Evolutionary conservation across 2,888 invertebrate species (phyloP), one percentile per base, ranked within the genome.

Genomic region (Phorcus lineatus): DNA sequence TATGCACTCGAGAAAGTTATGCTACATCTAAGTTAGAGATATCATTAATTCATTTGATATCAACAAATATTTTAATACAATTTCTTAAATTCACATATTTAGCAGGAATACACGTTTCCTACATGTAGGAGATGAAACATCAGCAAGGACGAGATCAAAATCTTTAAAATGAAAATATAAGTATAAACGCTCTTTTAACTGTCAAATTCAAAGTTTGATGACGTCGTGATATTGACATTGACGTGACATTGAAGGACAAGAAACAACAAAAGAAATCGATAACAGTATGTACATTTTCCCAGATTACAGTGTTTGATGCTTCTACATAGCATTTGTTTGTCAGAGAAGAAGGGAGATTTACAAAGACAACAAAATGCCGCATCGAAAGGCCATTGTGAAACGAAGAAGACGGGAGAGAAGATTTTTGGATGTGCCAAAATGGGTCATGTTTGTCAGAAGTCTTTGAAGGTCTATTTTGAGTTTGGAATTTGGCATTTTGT

Each of bases 221-320:
- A 28, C 28, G 62, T 62, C 17, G 62, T 62, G 62, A 62, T 62
- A 62, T 62, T 62, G 62, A 62, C 62, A 62, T 62, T 62, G 62
- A 62, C 13, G 28, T 28, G 62, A 28, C 28, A 28, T 62, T 62
- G 62, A 62, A 28, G 62, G 13, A 24, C 62, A 62, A 57, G 28
- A 28, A 28, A 24, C 62, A 22, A 62, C 62, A 62, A 62, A 11
- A 62, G 28, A 22, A 62, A 62, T 62, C 62, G 62, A 62, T 62
- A 24, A 28, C 62, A 62, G 28, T 62, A 62, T 62, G 62, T 62
- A 62, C 62, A 62, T 62, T 62, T 28, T 24, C 24, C 62, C 28
- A 28, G 62, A 24, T 62, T 62, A 24, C 62, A 9, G 11, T 62
- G 28, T 62, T 28, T 62, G 62, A 28, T 28, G 62, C 62, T 62